Evolutionary conservation across 1,140 invertebrate genomes (phyloP), one percentile per base, ranked within the genome.

Genomic region (Pseudomyrmex sp.): DNA sequence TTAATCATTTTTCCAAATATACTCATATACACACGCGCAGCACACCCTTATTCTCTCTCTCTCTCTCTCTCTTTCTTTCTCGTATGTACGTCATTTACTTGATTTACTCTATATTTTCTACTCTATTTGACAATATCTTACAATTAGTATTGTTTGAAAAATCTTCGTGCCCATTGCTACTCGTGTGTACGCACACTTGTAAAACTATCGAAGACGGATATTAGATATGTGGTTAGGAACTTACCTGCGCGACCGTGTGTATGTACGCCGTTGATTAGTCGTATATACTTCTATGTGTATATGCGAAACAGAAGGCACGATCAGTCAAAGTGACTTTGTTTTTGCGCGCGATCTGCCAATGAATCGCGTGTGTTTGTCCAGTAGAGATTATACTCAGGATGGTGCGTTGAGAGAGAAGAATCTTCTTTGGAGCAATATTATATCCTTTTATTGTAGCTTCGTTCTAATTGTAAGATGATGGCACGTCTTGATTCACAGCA

Each of bases 91-190:
- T 48, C 7, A 12, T 5, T 26, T 50, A 15, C 8, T 52, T 7
- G 15, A 52, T 76, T 10, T 52, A 63, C 4, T 62, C 23, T 20
- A 4, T 10, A 52, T 20, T 26, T 26, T 2, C 23, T 2, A 26
- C 2, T 52, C 18, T 65, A 76, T 20, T 52, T 20, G 15, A 58
- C 1, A 68, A 70, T 15, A 69, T 2, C 23, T 44, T 13, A 46
- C 5, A 58, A 79, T 15, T 46, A 20, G 35, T 12, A 46, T 77
- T 18, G 61, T 10, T 76, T n/a, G 50, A 8, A 56, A 35, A 50
- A 5, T 1, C 44, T 3, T 73, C 7, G 59, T 82, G 58, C 46
- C 70, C 59, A 75, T 82, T 70, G 7, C 79, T 82, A 73, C 70
- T 46, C 50, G 46, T 52, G 13, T 20, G 13, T 20, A 75, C 59